Evolutionary conservation across 2,888 invertebrate genomes (phyloP).

Genomic region (Amiota communis): DNA sequence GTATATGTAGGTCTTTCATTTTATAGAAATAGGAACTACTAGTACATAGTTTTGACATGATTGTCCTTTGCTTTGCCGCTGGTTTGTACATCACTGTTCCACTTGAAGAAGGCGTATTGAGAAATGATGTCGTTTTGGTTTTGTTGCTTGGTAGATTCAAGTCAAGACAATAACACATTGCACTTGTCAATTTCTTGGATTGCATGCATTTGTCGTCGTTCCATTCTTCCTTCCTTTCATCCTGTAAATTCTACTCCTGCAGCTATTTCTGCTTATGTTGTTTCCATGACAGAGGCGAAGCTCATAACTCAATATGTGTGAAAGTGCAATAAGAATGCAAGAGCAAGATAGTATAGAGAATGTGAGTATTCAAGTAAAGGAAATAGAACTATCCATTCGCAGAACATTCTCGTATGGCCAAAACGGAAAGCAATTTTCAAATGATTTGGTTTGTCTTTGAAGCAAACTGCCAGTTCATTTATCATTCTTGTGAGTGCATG

Average conservation of each 20-base stretch:
- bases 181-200: conserved; percentile 53
- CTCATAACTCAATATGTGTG: conserved; percentile 50
- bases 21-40: neutral
- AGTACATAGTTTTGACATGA: conserved; percentile 22
- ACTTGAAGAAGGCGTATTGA: no score
- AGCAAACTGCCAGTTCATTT: no score
- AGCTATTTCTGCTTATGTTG: conserved; percentile 14
- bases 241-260: neutral
- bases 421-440: no score
- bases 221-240: neutral
- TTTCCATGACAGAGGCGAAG: conserved; percentile 44
- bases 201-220: conserved; percentile 34
- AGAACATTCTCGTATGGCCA: no score
- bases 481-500: no score
- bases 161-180: conserved; percentile 32
- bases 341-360: no score
- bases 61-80: neutral
- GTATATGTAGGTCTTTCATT: neutral
- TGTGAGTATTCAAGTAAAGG: no score
- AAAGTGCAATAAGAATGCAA: neutral
- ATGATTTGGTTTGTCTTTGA: no score
- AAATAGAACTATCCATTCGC: no score
- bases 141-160: neutral
- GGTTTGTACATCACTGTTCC: neutral
- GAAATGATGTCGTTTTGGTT: no score